These are phyloP conservation scores for Terebella lapidaria DNA, from an alignment of 2,888 invertebrate genomes.

Conservation along the genomic window DNA sequence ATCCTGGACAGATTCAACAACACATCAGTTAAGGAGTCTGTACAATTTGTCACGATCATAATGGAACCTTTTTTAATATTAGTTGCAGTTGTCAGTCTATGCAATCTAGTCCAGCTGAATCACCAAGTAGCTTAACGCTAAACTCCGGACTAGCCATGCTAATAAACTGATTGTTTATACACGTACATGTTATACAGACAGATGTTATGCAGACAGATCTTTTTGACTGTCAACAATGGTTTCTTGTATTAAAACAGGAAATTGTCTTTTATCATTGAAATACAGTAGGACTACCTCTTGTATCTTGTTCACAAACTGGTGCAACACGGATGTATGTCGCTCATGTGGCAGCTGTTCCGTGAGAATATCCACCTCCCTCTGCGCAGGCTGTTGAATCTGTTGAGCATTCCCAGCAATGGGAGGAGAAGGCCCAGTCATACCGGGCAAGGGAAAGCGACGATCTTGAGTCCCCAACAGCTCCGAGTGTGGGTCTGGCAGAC, in stretches of 20 bases:
- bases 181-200: too few species aligned
- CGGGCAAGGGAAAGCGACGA: conserved; percentile 40
- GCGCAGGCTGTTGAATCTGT: background rate
- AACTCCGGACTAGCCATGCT: too few species aligned
- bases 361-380: conserved; percentile 4
- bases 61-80: too few species aligned
- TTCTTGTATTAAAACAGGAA: too few species aligned
- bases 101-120: too few species aligned
- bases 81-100: too few species aligned
- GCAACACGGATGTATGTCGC: conserved; percentile 22
- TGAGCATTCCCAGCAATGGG: conserved; percentile 5
- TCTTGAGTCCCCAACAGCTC: conserved; percentile 40
- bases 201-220: background rate
- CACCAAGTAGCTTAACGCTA: too few species aligned
- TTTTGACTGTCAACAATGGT: too few species aligned
- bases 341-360: conserved; percentile 18
- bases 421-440: too few species aligned
- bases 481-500: conserved; percentile 36
- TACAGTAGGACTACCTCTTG: conserved; percentile 2
- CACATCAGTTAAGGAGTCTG: too few species aligned
- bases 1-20: background rate
- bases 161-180: too few species aligned
- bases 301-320: conserved; percentile 22
- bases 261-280: background rate
- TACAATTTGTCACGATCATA: too few species aligned